phyloP scores from a whole-genome alignment of 2,888 invertebrate species.

The Ormyrus pomaceus region DNA sequence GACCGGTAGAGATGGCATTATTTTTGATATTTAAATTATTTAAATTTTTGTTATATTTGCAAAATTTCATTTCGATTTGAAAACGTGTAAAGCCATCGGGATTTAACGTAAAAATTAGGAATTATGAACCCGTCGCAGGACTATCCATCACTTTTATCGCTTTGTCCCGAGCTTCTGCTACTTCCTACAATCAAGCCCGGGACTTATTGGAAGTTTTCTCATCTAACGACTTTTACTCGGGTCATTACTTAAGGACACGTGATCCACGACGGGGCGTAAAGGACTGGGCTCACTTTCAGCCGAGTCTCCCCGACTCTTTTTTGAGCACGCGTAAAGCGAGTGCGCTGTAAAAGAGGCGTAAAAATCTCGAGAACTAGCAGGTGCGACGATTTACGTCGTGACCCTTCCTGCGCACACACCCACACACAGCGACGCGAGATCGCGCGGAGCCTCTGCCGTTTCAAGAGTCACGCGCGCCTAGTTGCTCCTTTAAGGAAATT shows the following conservation, averaged over 20 bases:
- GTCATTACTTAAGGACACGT: no score
- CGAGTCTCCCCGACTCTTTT: background rate
- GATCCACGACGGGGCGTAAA: background rate
- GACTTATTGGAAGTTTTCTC: no score
- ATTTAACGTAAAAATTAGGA: no score
- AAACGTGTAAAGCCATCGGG: no score
- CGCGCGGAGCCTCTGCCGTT: background rate
- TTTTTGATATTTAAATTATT: no score
- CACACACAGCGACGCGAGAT: background rate
- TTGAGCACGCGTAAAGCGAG: background rate
- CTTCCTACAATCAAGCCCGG: no score
- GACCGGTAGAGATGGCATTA: no score
- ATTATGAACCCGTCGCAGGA: no score
- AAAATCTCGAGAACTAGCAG: constrained; percentile 29
- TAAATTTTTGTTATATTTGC: no score
- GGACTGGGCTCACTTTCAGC: background rate
- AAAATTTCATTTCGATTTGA: no score
- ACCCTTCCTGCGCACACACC: background rate
- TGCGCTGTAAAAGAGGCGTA: constrained; percentile 26
- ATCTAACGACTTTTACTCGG: background rate
- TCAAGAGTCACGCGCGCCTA: constrained; percentile 2
- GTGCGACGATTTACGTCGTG: constrained; percentile 29
- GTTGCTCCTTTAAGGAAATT: constrained; percentile 14
- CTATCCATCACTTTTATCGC: no score
- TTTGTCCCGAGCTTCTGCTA: no score